Evolutionary conservation across 2,113 vertebrate genomes (phyloP), one percentile per base, ranked within the genome.

Genomic region (Cyphomyrus discorhynchus): DNA sequence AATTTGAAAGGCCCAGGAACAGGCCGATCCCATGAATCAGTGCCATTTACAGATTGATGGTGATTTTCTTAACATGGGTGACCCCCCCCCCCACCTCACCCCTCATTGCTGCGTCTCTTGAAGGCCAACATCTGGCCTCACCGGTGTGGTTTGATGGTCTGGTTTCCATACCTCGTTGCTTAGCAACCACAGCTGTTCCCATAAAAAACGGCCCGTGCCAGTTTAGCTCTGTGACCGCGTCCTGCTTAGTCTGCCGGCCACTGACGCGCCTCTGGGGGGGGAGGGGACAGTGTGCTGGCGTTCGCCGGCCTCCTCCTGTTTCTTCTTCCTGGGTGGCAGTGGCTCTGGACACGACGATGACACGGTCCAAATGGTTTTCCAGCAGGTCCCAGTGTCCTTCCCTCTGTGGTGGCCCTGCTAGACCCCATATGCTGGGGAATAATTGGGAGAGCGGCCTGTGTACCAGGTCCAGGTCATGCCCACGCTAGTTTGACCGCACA

Each of bases 131-230:
- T 46, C 84, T 90, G 56, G 58, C 90, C 94, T 94, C 89, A 94
- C 94, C 92, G 91, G 91, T 91, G 91, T 91, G 92, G 91, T 95
- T 92, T 95, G 94, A 95, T 95, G 92, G 94, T 94, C 92, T 92
- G 91, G 93, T 94, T 91, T 94, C 93, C 93, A 91, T 92, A 91
- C 91, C 93, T 93, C 95, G 95, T 96, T 96, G 95, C 95, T 94
- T 93, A 93, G 95, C 96, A 96, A 96, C 96, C 91, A 92, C 88
- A 90, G 49, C 91, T 82, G 66, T 92, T 92, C 94, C 94, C 91
- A 89, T 92, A 93, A 92, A 93, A 93, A 92, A 31, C 10, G 4
- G 15, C 77, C 42, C 8, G 13, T 45, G 17, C 39, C 42, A 45
- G 31, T 46, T 84, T 84, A 24, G 2, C 17, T 9, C 21, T 47